A percentile compares a stretch with the other conserved stretches of the same genome.
phyloP scores from a whole-genome alignment of 2,797 vertebrate genomes.

The Staurois parvus region DNA sequence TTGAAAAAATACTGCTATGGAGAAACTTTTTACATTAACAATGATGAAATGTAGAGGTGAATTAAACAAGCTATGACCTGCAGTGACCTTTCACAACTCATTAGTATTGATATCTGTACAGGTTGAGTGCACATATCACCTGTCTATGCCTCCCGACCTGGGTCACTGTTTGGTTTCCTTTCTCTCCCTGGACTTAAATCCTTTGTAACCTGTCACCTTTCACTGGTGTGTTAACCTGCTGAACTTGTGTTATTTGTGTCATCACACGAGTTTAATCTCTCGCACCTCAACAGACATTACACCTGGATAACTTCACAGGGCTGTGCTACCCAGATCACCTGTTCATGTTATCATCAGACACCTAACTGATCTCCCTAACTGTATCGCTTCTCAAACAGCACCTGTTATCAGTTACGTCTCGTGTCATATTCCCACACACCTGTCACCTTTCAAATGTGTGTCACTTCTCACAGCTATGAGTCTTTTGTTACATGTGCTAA shows the following conservation, averaged over 20 bases:
- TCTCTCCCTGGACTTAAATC: background rate
- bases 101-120: background rate
- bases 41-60: background rate
- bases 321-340: too few species aligned
- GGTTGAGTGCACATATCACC: slow-evolving; percentile 12
- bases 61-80: background rate
- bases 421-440: slow-evolving; percentile 56
- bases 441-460: slow-evolving; percentile 43
- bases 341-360: slow-evolving; percentile 36
- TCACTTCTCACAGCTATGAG: slow-evolving; percentile 46
- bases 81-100: background rate
- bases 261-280: slow-evolving; percentile 27
- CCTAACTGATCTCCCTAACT: slow-evolving; percentile 35
- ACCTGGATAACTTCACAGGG: slow-evolving; percentile 14
- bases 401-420: slow-evolving; percentile 34
- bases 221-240: slow-evolving; percentile 31
- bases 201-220: slow-evolving; percentile 47
- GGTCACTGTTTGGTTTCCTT: background rate
- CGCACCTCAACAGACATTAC: slow-evolving; percentile 18
- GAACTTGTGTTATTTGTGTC: slow-evolving; percentile 22
- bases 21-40: background rate
- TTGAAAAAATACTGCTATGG: background rate
- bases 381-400: slow-evolving; percentile 36
- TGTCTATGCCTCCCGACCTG: background rate
- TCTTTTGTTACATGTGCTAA: slow-evolving; percentile 37